Base-by-base conservation (phyloP, 2,888 invertebrate species). In the Chesias legatella region DNA sequence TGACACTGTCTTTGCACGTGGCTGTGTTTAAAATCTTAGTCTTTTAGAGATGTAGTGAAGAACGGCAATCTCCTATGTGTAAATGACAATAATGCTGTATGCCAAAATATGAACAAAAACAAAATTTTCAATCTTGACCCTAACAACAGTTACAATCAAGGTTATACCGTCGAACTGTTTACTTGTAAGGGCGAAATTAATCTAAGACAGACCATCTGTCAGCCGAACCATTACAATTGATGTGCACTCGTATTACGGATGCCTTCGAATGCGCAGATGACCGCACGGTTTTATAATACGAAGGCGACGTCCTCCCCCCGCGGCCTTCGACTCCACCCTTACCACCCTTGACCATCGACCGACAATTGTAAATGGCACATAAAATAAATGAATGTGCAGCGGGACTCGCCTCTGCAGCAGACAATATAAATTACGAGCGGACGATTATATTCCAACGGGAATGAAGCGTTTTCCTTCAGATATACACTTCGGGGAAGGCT, bases 361-460 rank as follows among this genome's bases (percentile, higher is more conserved):
- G 88, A 88, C 88, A 88, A 89, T 89, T 89, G 89, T 89, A 89
- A 89, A 89, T 89, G 89, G 89, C 89, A 89, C 88, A 89, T 89
- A 89, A 89, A 89, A 89, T 89, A 89, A 89, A 89, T 88, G 88
- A 88, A 89, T 89, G 89, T 89, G 88, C 89, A 86, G 80, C 80
- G 86, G 83, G 84, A 84, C 85, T 82, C 81, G 86, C 83, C 88
- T 88, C 88, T 89, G 89, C 88, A 88, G 79, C 88, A 89, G 89
- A 89, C 89, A 89, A 89, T 88, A 89, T 89, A 89, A 89, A 89
- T 89, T 89, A 89, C 89, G 83, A 83, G 75, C 85, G 86, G 84
- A 81, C 88, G 88, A 89, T 89, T 88, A 89, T 89, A 89, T 89
- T 89, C 88, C 83, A 74, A 73, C 79, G 85, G 88, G 86, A 84